Evolutionary conservation across 2,888 invertebrate genomes (phyloP), one percentile per base, ranked within the genome.

Genomic region (Cerceris rybyensis): DNA sequence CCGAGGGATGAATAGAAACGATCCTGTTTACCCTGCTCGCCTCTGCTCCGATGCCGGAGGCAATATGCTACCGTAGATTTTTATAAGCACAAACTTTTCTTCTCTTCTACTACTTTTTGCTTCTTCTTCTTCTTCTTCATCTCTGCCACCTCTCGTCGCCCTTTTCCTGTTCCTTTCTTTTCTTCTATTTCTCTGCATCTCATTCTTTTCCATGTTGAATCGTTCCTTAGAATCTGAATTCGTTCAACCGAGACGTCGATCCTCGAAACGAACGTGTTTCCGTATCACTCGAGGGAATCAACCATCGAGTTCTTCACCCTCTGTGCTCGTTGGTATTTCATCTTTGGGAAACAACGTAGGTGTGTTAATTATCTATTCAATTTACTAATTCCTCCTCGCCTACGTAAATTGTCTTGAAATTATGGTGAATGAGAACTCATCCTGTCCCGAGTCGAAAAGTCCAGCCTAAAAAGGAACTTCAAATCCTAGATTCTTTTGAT

Each of bases 1-100:
- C 71, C 83, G 39, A 60, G 83, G 83, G 83, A 80, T 82, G 83
- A 83, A 83, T 78, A 83, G 83, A 80, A 83, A 82, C 83, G 83
- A 83, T 83, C 82, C 82, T 83, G 83, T 83, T 83, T 83, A 83
- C 68, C 66, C 64, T 59, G 57, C 42, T n/a, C 46, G 28, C 41
- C 46, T n/a, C 41, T 4, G 52, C 43, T 50, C 57, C 73, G 67
- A 76, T 65, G 76, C 69, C 57, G 59, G 11, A 28, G 55, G 70
- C 80, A 80, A 82, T 73, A 77, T 70, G 76, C 75, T 50, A 52
- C 64, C 59, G 69, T 75, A 63, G 77, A 82, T 82, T 82, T 83
- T 80, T 80, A 70, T 75, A 80, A 82, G 61, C 75, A 43, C 28
- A 65, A 60, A 75, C 54, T 71, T 74, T 70, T 28, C 58, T 55